Percentiles rank a stretch among this genome's conserved stretches.
These are phyloP conservation scores for Recurvirostra avosetta DNA, from an alignment of 2,113 vertebrate genomes.

Conservation along the genomic window DNA sequence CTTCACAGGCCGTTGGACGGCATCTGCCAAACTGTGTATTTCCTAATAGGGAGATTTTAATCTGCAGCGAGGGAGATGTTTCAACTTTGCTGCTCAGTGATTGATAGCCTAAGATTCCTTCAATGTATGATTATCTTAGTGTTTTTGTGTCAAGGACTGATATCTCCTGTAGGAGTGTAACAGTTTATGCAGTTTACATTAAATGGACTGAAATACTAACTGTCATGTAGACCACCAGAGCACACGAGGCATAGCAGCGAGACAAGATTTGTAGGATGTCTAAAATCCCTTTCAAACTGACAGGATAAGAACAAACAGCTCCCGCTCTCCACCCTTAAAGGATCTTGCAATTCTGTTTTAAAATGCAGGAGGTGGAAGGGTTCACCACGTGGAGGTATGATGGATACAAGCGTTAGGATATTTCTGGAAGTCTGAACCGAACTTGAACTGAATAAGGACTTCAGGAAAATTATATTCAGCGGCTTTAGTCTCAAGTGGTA, in stretches of 20 bases:
- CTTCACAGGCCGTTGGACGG: not conserved
- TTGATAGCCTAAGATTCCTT: not conserved
- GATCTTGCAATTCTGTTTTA: not conserved
- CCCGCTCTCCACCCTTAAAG: not conserved
- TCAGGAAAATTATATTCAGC: not conserved
- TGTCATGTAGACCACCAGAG: constrained; percentile 23
- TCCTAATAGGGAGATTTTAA: constrained; percentile 25
- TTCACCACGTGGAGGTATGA: not conserved
- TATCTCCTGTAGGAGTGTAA: not conserved
- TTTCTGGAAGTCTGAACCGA: not conserved
- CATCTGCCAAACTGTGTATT: not conserved
- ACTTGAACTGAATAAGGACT: not conserved
- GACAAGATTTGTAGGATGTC: not conserved
- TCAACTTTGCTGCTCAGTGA: not conserved
- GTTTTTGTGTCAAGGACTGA: not conserved
- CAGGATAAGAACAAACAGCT: constrained; percentile 4
- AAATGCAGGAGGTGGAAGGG: not conserved
- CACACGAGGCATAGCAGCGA: not conserved
- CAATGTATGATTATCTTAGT: not conserved
- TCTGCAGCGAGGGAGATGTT: not conserved
- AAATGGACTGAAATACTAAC: not conserved
- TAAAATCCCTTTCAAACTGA: constrained; percentile 2
- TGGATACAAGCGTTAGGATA: not conserved
- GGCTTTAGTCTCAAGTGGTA: not conserved
- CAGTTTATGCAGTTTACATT: constrained; percentile 10